Conservation (phyloP, 2,797 vertebrate species). For the Coreius guichenoti region DNA sequence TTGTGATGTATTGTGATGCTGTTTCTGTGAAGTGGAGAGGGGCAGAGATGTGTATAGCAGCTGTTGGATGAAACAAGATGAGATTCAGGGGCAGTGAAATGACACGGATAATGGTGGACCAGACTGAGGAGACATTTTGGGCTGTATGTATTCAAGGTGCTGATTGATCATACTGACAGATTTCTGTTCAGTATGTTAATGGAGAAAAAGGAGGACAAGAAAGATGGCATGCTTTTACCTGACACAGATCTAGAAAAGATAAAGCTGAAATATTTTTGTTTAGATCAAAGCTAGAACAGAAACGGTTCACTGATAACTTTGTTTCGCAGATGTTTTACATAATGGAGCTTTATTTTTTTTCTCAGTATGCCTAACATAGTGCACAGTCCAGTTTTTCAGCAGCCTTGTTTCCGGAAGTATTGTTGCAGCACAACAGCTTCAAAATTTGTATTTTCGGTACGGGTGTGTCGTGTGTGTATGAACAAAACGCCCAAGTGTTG, state of each 20-base stretch:
- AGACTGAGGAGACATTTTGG: constrained; percentile 34
- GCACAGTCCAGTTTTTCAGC: not conserved
- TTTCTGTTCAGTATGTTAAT: constrained; percentile 41
- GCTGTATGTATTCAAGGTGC: constrained; percentile 42
- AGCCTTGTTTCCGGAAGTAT: not conserved
- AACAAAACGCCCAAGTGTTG: not conserved
- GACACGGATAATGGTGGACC: constrained; percentile 39
- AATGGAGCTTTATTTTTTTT: not conserved
- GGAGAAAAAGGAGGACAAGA: not conserved
- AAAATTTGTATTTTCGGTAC: not conserved
- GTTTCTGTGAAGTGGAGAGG: constrained; percentile 46
- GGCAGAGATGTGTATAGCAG: constrained; percentile 44
- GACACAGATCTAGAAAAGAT: not conserved
- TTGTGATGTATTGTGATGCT: constrained; percentile 42
- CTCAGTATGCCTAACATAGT: not conserved
- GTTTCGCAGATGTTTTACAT: not conserved
- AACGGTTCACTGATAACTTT: not conserved
- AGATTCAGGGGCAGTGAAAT: constrained; percentile 44
- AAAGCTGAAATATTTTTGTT: constrained; percentile 6
- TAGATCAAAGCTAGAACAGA: constrained; percentile 1
- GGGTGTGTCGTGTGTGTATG: not conserved
- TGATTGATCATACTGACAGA: constrained; percentile 35
- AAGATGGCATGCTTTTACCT: not conserved
- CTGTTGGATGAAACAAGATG: constrained; percentile 48
- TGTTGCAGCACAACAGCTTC: not conserved